Conservation (phyloP, 2,113 vertebrate genomes). For the Pedionomus torquatus region DNA sequence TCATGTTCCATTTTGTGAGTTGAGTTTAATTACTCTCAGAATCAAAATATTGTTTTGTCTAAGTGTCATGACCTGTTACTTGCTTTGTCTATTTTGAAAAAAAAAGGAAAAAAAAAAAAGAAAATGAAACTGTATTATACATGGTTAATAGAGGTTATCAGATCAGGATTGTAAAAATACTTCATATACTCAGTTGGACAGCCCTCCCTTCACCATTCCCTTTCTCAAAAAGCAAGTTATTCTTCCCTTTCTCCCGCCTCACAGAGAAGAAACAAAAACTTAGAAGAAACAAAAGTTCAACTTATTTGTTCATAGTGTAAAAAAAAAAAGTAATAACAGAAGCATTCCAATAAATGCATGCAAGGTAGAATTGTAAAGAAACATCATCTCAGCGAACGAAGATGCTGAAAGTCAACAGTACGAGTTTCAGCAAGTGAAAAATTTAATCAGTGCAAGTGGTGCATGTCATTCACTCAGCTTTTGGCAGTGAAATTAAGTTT, state of each 20-base stretch:
- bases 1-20: neutral
- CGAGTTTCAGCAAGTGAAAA: neutral
- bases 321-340: neutral
- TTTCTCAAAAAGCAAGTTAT: neutral
- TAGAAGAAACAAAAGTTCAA: neutral
- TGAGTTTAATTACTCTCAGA: neutral
- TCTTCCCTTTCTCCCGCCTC: neutral
- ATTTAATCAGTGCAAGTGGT: neutral
- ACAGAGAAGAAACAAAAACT: neutral
- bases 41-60: neutral
- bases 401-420: neutral
- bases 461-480: neutral
- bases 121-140: neutral
- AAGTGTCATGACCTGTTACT: neutral
- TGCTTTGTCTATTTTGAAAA: neutral
- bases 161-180: neutral
- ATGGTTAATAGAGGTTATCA: neutral
- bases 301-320: neutral
- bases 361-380: neutral
- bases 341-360: neutral
- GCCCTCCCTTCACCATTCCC: neutral
- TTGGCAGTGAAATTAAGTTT: neutral
- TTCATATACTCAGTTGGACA: neutral
- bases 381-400: neutral
- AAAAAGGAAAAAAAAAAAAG: neutral